Conservation (phyloP, 2,113 vertebrate genomes). For the Podocnemis expansa region DNA sequence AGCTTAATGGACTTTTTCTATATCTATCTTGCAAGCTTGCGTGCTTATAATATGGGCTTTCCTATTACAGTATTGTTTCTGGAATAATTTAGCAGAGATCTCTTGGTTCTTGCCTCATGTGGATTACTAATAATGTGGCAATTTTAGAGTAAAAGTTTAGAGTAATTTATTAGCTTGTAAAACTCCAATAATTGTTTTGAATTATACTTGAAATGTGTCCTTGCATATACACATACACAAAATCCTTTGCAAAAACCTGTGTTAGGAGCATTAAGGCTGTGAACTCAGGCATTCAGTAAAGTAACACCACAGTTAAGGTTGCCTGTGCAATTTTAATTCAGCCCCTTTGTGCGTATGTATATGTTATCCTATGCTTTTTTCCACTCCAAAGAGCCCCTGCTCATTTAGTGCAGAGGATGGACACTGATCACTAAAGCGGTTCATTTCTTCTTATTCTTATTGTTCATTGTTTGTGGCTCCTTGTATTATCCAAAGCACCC, state of each 20-base stretch:
- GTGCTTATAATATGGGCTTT: not conserved
- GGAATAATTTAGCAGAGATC: not conserved
- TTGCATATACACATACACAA: no score
- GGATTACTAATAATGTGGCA: not conserved
- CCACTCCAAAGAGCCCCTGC: not conserved
- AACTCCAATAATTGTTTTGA: not conserved
- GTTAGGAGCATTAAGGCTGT: not conserved
- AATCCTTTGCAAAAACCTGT: not conserved
- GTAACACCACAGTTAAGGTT: not conserved
- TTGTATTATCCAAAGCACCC: no score
- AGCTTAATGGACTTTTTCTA: not conserved
- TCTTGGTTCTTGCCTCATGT: not conserved
- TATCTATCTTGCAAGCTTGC: not conserved
- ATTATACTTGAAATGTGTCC: not conserved
- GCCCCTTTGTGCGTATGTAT: not conserved
- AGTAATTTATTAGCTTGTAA: not conserved
- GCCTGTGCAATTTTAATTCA: not conserved
- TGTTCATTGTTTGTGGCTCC: not conserved
- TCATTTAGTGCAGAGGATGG: not conserved
- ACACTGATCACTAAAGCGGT: not conserved
- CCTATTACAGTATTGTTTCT: not conserved
- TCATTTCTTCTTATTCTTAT: not conserved
- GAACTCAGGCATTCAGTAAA: not conserved
- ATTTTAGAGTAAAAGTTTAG: not conserved
- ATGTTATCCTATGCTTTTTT: not conserved